Evolutionary conservation across 2,888 invertebrate species (phyloP).

Genomic region (Chloroclysta siterata): DNA sequence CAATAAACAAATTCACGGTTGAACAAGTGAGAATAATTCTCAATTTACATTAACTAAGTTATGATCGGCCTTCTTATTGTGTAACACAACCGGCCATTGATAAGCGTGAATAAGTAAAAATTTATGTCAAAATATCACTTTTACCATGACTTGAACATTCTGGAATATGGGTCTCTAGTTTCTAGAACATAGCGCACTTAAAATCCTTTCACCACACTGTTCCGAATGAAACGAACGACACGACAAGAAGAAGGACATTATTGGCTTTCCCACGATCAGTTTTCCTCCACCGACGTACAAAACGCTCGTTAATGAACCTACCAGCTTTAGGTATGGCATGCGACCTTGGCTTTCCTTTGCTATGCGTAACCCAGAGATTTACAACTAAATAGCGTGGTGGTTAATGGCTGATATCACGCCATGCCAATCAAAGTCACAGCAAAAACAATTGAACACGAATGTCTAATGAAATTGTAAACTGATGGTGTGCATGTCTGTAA

Average conservation of each 20-base stretch:
- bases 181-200: background rate
- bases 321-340: no score
- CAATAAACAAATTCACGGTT: no score
- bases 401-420: conserved; percentile 21
- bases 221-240: no score
- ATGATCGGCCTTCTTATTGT: no score
- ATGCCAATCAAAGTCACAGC: conserved; percentile 19
- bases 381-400: conserved; percentile 19
- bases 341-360: conserved; percentile 29
- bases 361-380: conserved; percentile 28
- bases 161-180: background rate
- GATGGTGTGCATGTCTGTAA: no score
- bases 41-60: no score
- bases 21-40: no score
- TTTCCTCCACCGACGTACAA: background rate
- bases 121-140: no score
- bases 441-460: conserved; percentile 27
- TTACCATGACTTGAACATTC: background rate
- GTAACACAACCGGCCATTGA: no score
- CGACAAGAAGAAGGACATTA: no score
- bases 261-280: background rate
- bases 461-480: background rate
- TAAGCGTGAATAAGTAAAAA: no score
- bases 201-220: no score
- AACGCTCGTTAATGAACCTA: background rate